Conservation (phyloP, 2,888 invertebrate genomes). For the Agonopterix subpropinquella region DNA sequence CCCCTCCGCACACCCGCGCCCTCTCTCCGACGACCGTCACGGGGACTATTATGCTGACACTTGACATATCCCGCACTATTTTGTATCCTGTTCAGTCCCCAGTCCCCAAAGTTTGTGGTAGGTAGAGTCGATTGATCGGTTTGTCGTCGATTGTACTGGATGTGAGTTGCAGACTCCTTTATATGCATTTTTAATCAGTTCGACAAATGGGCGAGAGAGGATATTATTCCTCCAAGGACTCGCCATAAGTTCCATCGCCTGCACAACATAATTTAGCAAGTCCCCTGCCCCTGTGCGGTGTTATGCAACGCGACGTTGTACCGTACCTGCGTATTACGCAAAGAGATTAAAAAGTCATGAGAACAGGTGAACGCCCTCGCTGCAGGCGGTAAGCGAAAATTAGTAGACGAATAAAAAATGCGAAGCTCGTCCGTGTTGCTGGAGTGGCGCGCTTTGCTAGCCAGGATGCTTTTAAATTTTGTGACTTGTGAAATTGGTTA, state of each 20-base stretch:
- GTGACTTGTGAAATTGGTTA: neutral
- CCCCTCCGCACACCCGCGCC: constrained; percentile 3
- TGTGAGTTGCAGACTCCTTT: too few relatives aligned
- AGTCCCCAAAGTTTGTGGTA: too few relatives aligned
- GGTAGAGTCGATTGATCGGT: too few relatives aligned
- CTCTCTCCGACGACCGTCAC: constrained; percentile 13
- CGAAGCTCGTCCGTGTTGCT: neutral
- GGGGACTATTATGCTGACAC: constrained; percentile 29
- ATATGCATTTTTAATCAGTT: too few relatives aligned
- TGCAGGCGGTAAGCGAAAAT: neutral
- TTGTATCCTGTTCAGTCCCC: too few relatives aligned
- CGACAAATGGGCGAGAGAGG: too few relatives aligned
- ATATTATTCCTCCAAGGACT: too few relatives aligned
- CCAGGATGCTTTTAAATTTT: neutral
- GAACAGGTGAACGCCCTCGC: constrained; percentile 35
- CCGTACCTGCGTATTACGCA: constrained; percentile 1
- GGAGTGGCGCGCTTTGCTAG: neutral
- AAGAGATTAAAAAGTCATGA: constrained; percentile 32
- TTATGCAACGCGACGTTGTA: constrained; percentile 1
- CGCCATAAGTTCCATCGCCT: neutral
- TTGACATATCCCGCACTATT: constrained; percentile 17
- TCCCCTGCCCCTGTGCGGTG: neutral
- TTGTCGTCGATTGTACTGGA: too few relatives aligned
- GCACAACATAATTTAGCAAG: constrained; percentile 5
- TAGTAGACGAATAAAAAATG: neutral